Evolutionary conservation across 2,113 vertebrate species (phyloP).

Genomic region (Eretmochelys imbricata): DNA sequence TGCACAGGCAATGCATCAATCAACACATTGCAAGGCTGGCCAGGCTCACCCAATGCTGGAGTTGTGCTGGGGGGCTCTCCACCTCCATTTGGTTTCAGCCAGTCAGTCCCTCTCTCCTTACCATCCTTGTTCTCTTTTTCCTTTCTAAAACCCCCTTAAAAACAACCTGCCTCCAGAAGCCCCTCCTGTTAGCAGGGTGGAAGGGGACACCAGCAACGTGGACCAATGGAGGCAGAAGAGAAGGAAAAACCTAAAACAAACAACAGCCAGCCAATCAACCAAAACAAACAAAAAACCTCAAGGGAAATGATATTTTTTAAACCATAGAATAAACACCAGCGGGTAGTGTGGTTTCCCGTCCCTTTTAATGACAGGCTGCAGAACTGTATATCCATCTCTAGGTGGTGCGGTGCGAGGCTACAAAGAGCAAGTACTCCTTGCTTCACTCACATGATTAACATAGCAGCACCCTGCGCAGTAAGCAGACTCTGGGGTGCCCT

Average conservation of each 20-base stretch:
- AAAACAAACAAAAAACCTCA: not conserved
- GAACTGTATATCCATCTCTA: not conserved
- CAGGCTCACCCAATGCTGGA: not conserved
- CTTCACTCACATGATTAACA: not conserved
- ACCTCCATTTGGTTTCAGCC: not conserved
- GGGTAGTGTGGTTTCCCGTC: not conserved
- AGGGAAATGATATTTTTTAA: not conserved
- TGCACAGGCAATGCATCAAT: not conserved
- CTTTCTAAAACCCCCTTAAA: not conserved
- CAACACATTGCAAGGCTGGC: not conserved
- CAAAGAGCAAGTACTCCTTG: not conserved
- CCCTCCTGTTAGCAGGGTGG: not conserved
- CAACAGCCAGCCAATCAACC: not conserved
- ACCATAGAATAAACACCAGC: not conserved
- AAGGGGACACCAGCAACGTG: not conserved
- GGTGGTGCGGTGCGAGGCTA: not conserved
- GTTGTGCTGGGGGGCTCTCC: not conserved
- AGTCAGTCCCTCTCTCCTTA: not conserved
- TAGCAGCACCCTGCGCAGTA: not conserved
- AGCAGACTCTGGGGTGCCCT: not conserved
- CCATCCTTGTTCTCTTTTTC: not conserved
- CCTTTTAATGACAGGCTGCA: not conserved
- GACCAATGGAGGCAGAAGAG: not conserved
- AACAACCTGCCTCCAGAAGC: not conserved
- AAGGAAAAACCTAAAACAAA: not conserved